A percentile compares a stretch with the other conserved stretches of the same genome.
Conservation (phyloP, 2,797 vertebrate species). For the Moxostoma hubbsi region DNA sequence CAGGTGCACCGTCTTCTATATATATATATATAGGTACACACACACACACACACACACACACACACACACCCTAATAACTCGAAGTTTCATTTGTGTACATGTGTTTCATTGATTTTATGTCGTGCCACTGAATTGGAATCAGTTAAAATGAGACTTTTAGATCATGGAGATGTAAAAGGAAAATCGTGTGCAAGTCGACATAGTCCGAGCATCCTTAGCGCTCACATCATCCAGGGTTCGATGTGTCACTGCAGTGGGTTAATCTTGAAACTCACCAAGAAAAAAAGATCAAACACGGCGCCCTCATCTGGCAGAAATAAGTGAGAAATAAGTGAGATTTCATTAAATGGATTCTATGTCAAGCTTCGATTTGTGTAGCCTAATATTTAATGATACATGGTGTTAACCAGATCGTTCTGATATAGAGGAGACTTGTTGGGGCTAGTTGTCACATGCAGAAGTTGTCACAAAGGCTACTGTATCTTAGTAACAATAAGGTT, state of each 20-base stretch:
- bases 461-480: neutral
- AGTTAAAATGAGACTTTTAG: neutral
- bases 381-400: neutral
- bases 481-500: neutral
- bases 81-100: conserved; percentile 5
- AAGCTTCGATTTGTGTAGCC: neutral
- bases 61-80: conserved; percentile 7
- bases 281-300: conserved; percentile 50
- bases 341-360: conserved; percentile 19
- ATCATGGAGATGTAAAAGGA: neutral
- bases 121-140: neutral
- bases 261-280: conserved; percentile 7
- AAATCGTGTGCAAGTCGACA: neutral
- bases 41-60: too few relatives aligned
- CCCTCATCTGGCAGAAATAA: conserved; percentile 62
- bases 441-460: neutral
- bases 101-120: conserved; percentile 2
- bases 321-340: neutral
- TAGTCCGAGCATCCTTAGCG: neutral
- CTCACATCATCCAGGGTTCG: neutral
- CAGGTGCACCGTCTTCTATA: conserved; percentile 37
- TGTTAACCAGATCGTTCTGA: neutral
- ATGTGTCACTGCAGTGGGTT: conserved; percentile 16
- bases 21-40: conserved; percentile 10
- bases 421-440: neutral